Evolutionary conservation across 2,888 invertebrate genomes (phyloP), one percentile per base, ranked within the genome.

Genomic region (Crioceris asparagi): DNA sequence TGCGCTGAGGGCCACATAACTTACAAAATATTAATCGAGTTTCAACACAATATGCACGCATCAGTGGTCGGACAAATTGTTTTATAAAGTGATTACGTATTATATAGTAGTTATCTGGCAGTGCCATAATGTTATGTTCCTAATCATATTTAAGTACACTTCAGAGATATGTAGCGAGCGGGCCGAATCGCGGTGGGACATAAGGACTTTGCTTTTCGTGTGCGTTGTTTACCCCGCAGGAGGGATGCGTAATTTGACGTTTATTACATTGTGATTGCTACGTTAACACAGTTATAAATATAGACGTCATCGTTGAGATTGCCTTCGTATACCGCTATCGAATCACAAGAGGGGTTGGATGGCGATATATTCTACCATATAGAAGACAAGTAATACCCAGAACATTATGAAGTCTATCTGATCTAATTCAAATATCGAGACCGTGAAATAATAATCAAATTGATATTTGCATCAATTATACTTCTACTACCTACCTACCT

Each of bases 61-160:
- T 75, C 77, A 75, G 66, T 69, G 71, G 70, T 70, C 69, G 71
- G 70, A 75, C 78, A 79, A 79, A 79, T 79, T 79, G 79, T 77
- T 76, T 77, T 73, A 75, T 79, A 79, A 79, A 76, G 75, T 78
- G 79, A 79, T 79, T 79, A 79, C 72, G 70, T 72, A 70, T 62
- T 65, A 67, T n/a, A n/a, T 66, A 64, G 65, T 61, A 59, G 66
- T 58, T 61, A 63, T 63, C 62, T 58, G 57, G 54, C 52, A 55
- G 52, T 57, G 54, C 58, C 57, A 52, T 53, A 52, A 54, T 55
- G 53, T 53, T 52, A 48, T 48, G 47, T 52, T 46, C 47, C 48
- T 56, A 56, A 56, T 56, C 50, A 51, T 46, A 49, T 56, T 56
- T 52, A 55, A 54, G 53, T 50, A 53, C 52, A 53, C 56, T 55